These are phyloP conservation scores for Hippoglossus stenolepis DNA, from an alignment of 2,113 vertebrate genomes.

Conservation along the genomic window DNA sequence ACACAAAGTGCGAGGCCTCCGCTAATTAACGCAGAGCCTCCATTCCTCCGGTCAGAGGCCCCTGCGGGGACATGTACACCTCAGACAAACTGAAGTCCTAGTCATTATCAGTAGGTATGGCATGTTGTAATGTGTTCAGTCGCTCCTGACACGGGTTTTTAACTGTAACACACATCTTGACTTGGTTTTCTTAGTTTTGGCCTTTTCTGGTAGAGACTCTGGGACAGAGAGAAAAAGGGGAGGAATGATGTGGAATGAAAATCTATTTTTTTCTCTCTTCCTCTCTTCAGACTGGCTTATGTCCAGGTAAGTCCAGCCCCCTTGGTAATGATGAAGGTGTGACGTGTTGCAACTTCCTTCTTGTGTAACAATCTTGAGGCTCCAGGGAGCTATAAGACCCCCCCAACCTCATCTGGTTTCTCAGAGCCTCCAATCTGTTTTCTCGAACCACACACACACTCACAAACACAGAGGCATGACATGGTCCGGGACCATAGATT, in stretches of 20 bases:
- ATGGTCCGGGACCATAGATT: slow-evolving; percentile 33
- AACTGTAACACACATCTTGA: slow-evolving; percentile 65
- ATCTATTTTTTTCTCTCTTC: not conserved
- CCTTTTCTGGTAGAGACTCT: slow-evolving; percentile 9
- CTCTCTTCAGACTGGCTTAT: slow-evolving; percentile 47
- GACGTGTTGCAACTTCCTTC: slow-evolving; percentile 64
- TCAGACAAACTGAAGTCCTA: not conserved
- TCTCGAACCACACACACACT: not conserved
- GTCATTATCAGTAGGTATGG: slow-evolving; percentile 2
- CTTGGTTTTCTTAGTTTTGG: slow-evolving; percentile 53
- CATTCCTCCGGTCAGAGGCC: slow-evolving; percentile 34
- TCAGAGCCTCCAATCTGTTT: slow-evolving; percentile 55
- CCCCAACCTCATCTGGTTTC: slow-evolving; percentile 67
- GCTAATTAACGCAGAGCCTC: slow-evolving; percentile 69
- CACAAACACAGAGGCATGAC: slow-evolving; percentile 36
- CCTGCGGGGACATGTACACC: slow-evolving; percentile 4
- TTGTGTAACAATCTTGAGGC: slow-evolving; percentile 69
- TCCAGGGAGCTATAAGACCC: slow-evolving; percentile 72
- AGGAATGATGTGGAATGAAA: slow-evolving; percentile 18
- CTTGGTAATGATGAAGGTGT: slow-evolving; percentile 53
- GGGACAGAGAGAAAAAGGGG: not conserved
- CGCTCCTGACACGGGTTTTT: slow-evolving; percentile 8
- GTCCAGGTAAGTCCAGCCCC: slow-evolving; percentile 71
- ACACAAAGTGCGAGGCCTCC: slow-evolving; percentile 51
- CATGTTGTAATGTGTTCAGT: not conserved